A percentile compares a stretch with the other conserved stretches of the same genome.
Evolutionary conservation across 2,888 invertebrate genomes (phyloP).

Genomic region (Sepiola atlantica): DNA sequence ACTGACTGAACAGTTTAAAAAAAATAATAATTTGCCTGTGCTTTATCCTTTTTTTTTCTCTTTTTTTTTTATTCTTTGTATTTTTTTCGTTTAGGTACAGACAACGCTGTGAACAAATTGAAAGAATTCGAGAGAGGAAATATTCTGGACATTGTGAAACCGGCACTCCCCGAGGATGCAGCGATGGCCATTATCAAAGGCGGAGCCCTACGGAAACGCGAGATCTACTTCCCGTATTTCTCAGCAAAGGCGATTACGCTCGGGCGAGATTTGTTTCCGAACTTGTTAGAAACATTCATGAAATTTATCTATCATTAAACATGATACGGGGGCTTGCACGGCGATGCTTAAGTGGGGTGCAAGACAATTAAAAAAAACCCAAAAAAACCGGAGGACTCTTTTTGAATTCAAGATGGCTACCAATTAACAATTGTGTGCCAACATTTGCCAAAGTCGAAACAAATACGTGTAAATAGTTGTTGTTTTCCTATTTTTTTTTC

Average conservation of each 20-base stretch:
- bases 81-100: conserved; percentile 63
- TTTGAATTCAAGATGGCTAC: too few species aligned
- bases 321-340: not conserved
- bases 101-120: conserved; percentile 63
- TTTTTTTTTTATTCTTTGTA: not conserved
- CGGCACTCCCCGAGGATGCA: conserved; percentile 66
- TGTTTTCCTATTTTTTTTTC: too few species aligned
- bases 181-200: conserved; percentile 68
- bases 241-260: conserved; percentile 55
- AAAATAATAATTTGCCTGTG: too few species aligned
- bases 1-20: too few species aligned
- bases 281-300: conserved; percentile 52
- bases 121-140: conserved; percentile 57
- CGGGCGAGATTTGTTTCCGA: conserved; percentile 61
- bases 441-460: too few species aligned
- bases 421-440: too few species aligned
- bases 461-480: too few species aligned
- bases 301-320: conserved; percentile 32
- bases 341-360: too few species aligned
- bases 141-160: conserved; percentile 56
- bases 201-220: conserved; percentile 60
- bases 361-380: too few species aligned
- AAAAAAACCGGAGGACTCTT: too few species aligned
- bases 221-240: conserved; percentile 66
- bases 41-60: too few species aligned